Percentiles rank a stretch among this genome's conserved stretches.
Evolutionary conservation across 2,888 invertebrate species (phyloP).

Genomic region (Acronicta aceris): DNA sequence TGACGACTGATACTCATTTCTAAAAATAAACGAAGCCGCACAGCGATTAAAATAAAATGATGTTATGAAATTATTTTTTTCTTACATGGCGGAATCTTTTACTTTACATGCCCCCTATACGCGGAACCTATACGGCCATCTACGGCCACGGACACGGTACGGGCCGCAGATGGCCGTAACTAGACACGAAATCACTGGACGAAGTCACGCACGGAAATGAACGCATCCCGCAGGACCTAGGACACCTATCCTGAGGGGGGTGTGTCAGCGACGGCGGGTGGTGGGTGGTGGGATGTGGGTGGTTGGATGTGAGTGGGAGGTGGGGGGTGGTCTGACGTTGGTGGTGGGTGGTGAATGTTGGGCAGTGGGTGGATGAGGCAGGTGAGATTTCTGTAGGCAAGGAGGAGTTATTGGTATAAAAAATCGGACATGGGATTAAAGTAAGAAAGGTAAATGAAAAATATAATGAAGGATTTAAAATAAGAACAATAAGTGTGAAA

Average conservation of each 20-base stretch:
- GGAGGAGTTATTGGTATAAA: neutral
- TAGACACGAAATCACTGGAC: slow-evolving; percentile 7
- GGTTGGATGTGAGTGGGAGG: neutral
- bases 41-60: neutral
- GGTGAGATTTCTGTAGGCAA: neutral
- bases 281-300: neutral
- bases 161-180: slow-evolving; percentile 25
- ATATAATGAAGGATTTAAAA: neutral
- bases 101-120: too few relatives aligned
- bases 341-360: neutral
- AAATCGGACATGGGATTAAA: neutral
- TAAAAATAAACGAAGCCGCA: neutral
- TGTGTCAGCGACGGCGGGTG: neutral
- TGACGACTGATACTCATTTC: neutral
- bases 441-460: neutral
- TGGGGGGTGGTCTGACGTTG: neutral
- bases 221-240: neutral
- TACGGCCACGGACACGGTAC: slow-evolving; percentile 12
- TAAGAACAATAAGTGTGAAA: too few relatives aligned
- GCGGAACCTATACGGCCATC: slow-evolving; percentile 15
- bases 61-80: neutral
- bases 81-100: neutral
- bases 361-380: neutral
- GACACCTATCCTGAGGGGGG: neutral
- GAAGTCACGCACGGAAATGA: slow-evolving; percentile 12